Evolutionary conservation across 2,113 vertebrate species (phyloP), one percentile per base, ranked within the genome.

Genomic region (Lasiurus cinereus): DNA sequence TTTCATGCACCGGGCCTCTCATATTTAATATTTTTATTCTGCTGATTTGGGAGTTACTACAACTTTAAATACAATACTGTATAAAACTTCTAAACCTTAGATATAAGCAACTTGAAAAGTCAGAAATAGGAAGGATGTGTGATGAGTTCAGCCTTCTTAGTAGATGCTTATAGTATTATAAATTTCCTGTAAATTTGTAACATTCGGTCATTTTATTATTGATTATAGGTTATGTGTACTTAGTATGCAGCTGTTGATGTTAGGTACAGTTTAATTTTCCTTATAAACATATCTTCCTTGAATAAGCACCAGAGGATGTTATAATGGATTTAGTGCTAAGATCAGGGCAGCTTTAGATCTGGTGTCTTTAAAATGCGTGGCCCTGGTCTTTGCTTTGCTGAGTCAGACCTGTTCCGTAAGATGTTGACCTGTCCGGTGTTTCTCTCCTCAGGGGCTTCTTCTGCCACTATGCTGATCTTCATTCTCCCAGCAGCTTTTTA

Each of bases 401-500:
- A 27, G 6, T 54, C 50, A 46, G 59, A 48, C 9, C 62, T 62
- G 3, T 56, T 21, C 0, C 27, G 2, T 12, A 5, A 76, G 24
- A 43, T 16, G 29, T 1, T 83, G 78, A 79, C 39, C 15, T 29
- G 27, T 24, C 54, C 29, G n/a, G 1, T 67, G 19, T 73, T 64
- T 96, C 50, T 95, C 16, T 91, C 88, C 86, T 15, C 96, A 99
- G 99, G 99, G 22, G 98, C 99, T 2, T 99, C 99, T 93, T 99
- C 99, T 0, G 99, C 99, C 70, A 99, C 99, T 0, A 98, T 99
- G 99, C 97, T 99, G 92, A 99, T 99, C 98, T 99, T 99, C 90
- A 99, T 99, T 96, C 99, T 99, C 6, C 99, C 99, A 1, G 98
- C 99, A 77, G 99, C 99, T 24, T 99, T 99, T 97, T 99, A 99